A percentile compares a stretch with the other conserved stretches of the same genome.
phyloP scores from a whole-genome alignment of 2,113 vertebrate species.

The Mastomys natalensis region DNA sequence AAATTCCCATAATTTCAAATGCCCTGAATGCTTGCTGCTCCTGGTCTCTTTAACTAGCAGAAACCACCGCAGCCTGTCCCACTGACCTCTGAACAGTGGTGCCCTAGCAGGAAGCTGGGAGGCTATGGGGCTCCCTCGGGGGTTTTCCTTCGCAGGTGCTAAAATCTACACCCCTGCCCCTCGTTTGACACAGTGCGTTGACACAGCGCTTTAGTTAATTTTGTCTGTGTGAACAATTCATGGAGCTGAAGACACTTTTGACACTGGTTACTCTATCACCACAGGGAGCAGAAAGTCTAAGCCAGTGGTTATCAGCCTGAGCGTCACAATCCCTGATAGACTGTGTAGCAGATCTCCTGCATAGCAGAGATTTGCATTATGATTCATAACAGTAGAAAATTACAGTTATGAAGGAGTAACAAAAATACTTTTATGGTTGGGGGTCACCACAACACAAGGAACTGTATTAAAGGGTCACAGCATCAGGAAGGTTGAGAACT shows the following conservation, averaged over 20 bases:
- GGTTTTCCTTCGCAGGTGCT: neutral
- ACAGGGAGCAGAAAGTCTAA: neutral
- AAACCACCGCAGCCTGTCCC: neutral
- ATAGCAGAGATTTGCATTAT: neutral
- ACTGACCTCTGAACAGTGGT: neutral
- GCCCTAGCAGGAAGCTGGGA: neutral
- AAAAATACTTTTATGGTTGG: neutral
- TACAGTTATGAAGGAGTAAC: neutral
- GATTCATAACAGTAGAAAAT: neutral
- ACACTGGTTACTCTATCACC: neutral
- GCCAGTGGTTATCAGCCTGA: neutral
- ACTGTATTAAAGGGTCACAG: neutral
- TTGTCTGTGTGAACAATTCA: neutral
- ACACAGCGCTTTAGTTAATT: neutral
- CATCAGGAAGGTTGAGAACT: neutral
- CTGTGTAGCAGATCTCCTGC: neutral
- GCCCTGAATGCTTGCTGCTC: neutral
- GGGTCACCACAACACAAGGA: neutral
- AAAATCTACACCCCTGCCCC: neutral
- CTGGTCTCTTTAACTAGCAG: neutral
- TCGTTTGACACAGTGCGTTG: neutral
- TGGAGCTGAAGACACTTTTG: neutral
- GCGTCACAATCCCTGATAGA: neutral
- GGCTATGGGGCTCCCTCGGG: neutral
- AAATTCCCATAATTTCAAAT: neutral